Conservation (phyloP, 2,888 invertebrate genomes). For the Eupithecia inturbata region DNA sequence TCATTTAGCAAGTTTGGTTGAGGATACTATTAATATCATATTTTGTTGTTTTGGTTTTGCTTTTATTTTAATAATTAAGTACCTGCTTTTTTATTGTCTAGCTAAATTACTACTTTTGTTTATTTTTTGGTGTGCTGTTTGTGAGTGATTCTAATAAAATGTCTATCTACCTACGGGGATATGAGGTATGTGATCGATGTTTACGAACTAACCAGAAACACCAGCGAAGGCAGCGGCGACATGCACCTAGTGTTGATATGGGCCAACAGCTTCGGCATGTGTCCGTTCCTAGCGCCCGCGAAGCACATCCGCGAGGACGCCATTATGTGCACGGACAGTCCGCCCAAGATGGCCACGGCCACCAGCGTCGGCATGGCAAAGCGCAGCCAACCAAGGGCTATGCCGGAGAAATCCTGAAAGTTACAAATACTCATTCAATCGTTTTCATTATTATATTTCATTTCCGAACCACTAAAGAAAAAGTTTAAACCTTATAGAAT, state of each 20-base stretch:
- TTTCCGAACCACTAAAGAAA: too few relatives aligned
- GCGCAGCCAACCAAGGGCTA: constrained; percentile 88
- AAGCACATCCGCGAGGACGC: constrained; percentile 96
- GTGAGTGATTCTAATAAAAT: too few relatives aligned
- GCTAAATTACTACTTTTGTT: too few relatives aligned
- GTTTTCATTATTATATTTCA: too few relatives aligned
- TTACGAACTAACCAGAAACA: constrained; percentile 88
- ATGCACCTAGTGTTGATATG: constrained; percentile 90
- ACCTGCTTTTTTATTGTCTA: too few relatives aligned
- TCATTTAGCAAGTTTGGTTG: too few relatives aligned
- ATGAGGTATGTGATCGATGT: background rate
- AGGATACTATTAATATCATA: too few relatives aligned
- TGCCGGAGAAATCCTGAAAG: constrained; percentile 91
- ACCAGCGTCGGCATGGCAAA: constrained; percentile 96
- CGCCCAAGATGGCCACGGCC: constrained; percentile 96
- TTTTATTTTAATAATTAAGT: too few relatives aligned
- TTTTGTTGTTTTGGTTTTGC: too few relatives aligned
- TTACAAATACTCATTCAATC: background rate
- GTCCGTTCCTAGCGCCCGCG: constrained; percentile 95
- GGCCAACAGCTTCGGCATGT: constrained; percentile 92
- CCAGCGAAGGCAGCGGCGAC: constrained; percentile 91
- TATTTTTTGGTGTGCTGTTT: too few relatives aligned
- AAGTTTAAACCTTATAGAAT: too few relatives aligned
- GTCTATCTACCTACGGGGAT: background rate
- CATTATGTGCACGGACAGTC: constrained; percentile 97